phyloP scores from a whole-genome alignment of 2,888 invertebrate species.

The Chrysina gloriosa region DNA sequence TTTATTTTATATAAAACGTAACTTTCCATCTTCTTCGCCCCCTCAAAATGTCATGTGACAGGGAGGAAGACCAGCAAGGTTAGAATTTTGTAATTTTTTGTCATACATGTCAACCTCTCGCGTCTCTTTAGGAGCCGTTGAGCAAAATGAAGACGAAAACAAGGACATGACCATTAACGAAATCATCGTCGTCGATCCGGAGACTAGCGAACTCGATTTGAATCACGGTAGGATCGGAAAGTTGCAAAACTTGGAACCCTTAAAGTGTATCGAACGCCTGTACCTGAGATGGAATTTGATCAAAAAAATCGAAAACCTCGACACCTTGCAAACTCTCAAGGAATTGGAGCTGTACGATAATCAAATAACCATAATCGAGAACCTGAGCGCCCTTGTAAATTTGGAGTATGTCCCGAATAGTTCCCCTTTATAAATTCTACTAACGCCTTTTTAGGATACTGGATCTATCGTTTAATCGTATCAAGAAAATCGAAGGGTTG shows the following conservation, averaged over 20 bases:
- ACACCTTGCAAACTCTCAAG: constrained; percentile 78
- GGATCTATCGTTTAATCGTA: constrained; percentile 96
- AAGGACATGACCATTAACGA: constrained; percentile 67
- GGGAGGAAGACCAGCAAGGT: not conserved
- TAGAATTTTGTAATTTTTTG: not conserved
- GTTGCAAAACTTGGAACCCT: constrained; percentile 84
- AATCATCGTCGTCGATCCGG: constrained; percentile 74
- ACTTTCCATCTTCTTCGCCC: not conserved
- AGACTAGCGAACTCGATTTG: constrained; percentile 82
- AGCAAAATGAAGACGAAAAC: constrained; percentile 37
- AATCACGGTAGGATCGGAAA: constrained; percentile 90
- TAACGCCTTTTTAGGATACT: constrained; percentile 74
- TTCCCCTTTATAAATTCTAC: not conserved
- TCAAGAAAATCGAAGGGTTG: constrained; percentile 87
- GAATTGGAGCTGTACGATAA: constrained; percentile 98
- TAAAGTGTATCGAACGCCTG: constrained; percentile 80
- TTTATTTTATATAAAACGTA: not conserved
- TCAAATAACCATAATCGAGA: constrained; percentile 92
- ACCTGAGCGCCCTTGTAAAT: constrained; percentile 87
- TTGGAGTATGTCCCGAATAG: constrained; percentile 79
- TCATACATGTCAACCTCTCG: not conserved
- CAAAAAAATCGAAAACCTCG: constrained; percentile 91
- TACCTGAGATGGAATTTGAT: constrained; percentile 96
- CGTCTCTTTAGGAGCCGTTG: not conserved
- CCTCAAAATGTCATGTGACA: not conserved